phyloP scores from a whole-genome alignment of 2,888 invertebrate species.

The Tigriopus californicus region DNA sequence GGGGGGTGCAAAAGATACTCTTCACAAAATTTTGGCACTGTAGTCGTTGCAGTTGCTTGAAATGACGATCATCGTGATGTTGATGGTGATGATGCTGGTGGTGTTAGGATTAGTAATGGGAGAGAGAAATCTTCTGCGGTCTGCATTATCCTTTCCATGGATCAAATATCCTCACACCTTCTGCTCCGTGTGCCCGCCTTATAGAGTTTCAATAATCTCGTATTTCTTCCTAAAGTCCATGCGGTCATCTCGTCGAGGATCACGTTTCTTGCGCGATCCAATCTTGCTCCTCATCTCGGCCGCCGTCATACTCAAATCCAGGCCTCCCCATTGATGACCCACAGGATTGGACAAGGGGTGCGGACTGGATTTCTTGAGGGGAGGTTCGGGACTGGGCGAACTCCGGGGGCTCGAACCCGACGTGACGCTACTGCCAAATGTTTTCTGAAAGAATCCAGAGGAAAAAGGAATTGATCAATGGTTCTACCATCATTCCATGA shows the following conservation, averaged over 20 bases:
- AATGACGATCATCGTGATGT: no score
- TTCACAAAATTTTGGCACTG: no score
- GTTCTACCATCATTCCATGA: no score
- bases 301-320: slow-evolving; percentile 77
- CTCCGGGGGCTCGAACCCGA: slow-evolving; percentile 3
- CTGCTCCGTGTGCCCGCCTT: slow-evolving; percentile 22
- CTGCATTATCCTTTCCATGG: no score
- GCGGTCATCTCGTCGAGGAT: slow-evolving; percentile 71
- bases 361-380: slow-evolving; percentile 19
- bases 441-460: no score
- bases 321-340: slow-evolving; percentile 18
- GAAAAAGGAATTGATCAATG: no score
- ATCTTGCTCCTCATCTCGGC: slow-evolving; percentile 71
- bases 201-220: slow-evolving; percentile 81
- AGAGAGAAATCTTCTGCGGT: no score
- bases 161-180: not conserved
- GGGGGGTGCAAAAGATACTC: no score
- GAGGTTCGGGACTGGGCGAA: slow-evolving; percentile 1
- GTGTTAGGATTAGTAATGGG: no score
- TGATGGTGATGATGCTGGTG: no score
- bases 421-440: not conserved
- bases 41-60: no score
- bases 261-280: slow-evolving; percentile 65
- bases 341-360: slow-evolving; percentile 8
- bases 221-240: slow-evolving; percentile 82